A percentile compares a stretch with the other conserved stretches of the same genome.
phyloP scores from a whole-genome alignment of 2,797 vertebrate species.

The Cossypha niveicapilla region DNA sequence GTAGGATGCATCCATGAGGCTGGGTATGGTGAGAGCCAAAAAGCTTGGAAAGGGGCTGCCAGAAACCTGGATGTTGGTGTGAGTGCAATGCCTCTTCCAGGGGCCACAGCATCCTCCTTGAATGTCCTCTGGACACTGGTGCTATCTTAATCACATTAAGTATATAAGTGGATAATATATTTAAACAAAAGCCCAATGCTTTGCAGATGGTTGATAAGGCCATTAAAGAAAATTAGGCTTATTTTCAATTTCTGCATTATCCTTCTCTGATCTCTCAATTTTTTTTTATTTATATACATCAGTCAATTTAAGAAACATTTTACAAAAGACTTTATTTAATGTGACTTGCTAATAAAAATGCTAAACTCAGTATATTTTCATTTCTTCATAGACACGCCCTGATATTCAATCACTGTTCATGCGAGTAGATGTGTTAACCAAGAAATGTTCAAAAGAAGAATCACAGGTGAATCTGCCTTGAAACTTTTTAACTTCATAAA shows the following conservation, averaged over 20 bases:
- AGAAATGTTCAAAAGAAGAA: conserved; percentile 82
- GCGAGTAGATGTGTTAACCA: conserved; percentile 77
- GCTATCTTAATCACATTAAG: not conserved
- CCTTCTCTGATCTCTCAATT: not conserved
- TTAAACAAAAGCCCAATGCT: not conserved
- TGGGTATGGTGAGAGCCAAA: not conserved
- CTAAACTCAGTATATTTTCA: not conserved
- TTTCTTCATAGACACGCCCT: conserved; percentile 79
- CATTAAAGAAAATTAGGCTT: not conserved
- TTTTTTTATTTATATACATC: not conserved
- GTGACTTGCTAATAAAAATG: not conserved
- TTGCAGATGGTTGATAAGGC: not conserved
- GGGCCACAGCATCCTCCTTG: not conserved
- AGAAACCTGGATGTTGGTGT: not conserved
- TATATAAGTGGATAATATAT: not conserved
- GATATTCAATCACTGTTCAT: conserved; percentile 87
- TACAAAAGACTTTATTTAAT: not conserved
- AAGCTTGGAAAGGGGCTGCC: not conserved
- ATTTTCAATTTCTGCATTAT: not conserved
- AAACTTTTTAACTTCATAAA: not conserved
- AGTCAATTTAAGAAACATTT: not conserved
- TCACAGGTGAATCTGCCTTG: conserved; percentile 78
- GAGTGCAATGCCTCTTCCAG: not conserved
- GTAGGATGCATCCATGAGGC: not conserved
- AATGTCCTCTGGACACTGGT: not conserved